Evolutionary conservation across 1,140 invertebrate species (phyloP), one percentile per base, ranked within the genome.

Genomic region (Bradysia coprophila): DNA sequence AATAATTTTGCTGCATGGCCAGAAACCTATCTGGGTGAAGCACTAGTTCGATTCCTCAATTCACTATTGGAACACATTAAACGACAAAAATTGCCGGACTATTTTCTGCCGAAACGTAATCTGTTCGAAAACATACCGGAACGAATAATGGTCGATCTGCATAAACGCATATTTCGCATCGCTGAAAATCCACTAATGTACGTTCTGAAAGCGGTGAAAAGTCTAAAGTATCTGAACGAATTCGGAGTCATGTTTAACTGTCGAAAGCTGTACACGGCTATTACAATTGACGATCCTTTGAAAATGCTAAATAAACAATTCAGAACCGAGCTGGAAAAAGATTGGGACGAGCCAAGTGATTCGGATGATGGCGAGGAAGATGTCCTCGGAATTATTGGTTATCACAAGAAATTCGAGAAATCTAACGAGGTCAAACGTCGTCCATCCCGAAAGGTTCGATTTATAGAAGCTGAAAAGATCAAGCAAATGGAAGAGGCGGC

Each of bases 21-120:
- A 0, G 75, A 82, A 46, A 70, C 77, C 54, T 61, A 72, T 28
- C 60, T 80, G 1, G 81, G 81, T 13, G 69, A 74, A 48, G 71
- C 68, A 24, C 49, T 85, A n/a, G 52, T 72, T 34, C 57, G 66
- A 20, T 68, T 85, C 36, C 61, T 86, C 0, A 58, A 66, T 15
- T 69, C 66, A 37, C 71, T 72, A 43, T 70, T 70, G 43, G 53
- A 66, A 1, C 65, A 71, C 4, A 54, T 71, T 48, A 61, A 59
- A 22, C 54, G 59, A 43, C 65, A 64, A 23, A 61, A 59, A 21
- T 61, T 86, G 43, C 68, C 66, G 6, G 76, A 83, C 51, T 87
- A 79, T 53, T 86, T 86, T 51, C 67, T 85, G 20, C 65, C 66
- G 40, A 66, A 65, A 21, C 74, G 75, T 43, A 84, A 87, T 62